Evolutionary conservation across 2,888 invertebrate genomes (phyloP).

Genomic region (Sarcophaga variegata): DNA sequence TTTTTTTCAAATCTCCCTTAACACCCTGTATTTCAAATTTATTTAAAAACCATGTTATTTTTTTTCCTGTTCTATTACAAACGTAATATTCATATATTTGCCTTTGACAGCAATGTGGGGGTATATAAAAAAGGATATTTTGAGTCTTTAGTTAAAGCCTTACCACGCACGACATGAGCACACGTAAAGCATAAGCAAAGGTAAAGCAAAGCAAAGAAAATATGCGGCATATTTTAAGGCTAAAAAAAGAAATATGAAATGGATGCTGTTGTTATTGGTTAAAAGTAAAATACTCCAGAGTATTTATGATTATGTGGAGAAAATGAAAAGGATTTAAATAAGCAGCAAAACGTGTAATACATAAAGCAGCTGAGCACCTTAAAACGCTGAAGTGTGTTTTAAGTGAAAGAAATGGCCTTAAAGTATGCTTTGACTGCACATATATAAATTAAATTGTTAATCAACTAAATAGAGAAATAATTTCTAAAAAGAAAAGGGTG

Average conservation of each 20-base stretch:
- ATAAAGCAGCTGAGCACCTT: conserved; percentile 25
- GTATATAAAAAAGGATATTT: neutral
- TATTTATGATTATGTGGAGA: conserved; percentile 11
- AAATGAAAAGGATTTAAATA: conserved; percentile 15
- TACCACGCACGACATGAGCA: conserved; percentile 17
- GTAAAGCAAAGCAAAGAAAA: conserved; percentile 16
- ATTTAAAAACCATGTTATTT: neutral
- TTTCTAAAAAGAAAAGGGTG: neutral
- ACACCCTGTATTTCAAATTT: neutral
- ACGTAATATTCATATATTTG: neutral
- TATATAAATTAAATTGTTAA: conserved; percentile 46
- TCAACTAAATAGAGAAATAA: conserved; percentile 18
- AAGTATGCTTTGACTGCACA: conserved; percentile 36
- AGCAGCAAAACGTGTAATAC: conserved; percentile 8
- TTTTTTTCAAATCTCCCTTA: neutral
- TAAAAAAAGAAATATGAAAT: conserved; percentile 15
- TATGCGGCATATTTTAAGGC: conserved; percentile 60
- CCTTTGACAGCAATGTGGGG: neutral
- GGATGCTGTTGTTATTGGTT: neutral
- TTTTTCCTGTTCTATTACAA: neutral
- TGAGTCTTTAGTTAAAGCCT: neutral
- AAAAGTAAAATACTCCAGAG: conserved; percentile 49
- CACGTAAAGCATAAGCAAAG: conserved; percentile 19
- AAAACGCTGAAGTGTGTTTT: neutral
- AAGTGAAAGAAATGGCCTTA: conserved; percentile 2